Percentiles rank a stretch among this genome's conserved stretches.
These are phyloP conservation scores for Neofelis nebulosa DNA, from an alignment of 2,113 vertebrate genomes.

Conservation along the genomic window DNA sequence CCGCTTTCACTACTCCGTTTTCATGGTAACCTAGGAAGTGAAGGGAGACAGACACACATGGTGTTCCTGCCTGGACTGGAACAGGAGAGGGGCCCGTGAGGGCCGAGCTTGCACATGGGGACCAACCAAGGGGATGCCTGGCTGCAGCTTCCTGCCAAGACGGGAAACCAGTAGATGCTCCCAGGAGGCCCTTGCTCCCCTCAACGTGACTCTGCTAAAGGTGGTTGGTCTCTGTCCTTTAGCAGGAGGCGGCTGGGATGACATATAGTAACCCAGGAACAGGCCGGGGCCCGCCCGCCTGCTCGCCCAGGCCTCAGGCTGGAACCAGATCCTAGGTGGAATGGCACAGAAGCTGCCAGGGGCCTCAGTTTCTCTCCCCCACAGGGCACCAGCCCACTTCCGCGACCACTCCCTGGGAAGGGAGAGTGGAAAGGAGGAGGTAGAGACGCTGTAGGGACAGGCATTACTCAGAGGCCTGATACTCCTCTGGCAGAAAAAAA, in stretches of 20 bases:
- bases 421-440: background rate
- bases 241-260: background rate
- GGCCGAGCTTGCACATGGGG: accelerated
- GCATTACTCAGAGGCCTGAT: background rate
- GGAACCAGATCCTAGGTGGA: background rate
- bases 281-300: background rate
- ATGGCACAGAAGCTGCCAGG: background rate
- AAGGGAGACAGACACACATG: background rate
- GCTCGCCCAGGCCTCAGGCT: background rate
- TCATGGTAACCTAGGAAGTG: constrained; percentile 90
- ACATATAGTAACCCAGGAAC: background rate
- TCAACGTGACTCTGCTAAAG: background rate
- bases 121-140: accelerated
- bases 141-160: background rate
- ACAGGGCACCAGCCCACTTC: background rate
- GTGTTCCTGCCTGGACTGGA: background rate
- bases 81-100: background rate
- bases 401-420: background rate
- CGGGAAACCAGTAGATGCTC: background rate
- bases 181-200: accelerated
- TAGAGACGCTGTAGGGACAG: background rate
- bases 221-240: background rate
- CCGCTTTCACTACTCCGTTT: constrained; percentile 94
- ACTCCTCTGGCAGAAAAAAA: background rate
- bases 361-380: background rate